These are phyloP conservation scores for Pipistrellus kuhlii DNA, from an alignment of 2,797 vertebrate species.

Conservation along the genomic window DNA sequence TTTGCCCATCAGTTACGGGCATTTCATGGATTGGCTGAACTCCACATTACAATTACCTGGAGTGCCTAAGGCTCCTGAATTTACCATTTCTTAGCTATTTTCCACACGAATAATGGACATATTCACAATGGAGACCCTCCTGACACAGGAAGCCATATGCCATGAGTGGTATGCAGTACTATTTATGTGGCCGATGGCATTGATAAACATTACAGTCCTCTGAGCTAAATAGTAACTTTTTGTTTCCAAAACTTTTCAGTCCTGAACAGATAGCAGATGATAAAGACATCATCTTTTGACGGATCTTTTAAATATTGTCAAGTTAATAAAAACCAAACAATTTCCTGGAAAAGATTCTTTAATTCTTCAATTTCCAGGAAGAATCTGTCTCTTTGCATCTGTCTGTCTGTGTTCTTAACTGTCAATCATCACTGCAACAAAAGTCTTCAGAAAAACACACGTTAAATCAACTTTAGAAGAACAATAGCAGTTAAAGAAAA, in stretches of 20 bases:
- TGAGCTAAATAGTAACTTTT: background rate
- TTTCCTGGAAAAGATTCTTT: conserved; percentile 7
- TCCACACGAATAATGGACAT: background rate
- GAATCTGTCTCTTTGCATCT: background rate
- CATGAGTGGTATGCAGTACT: background rate
- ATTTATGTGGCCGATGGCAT: background rate
- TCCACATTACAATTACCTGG: background rate
- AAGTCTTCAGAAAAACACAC: conserved; percentile 22
- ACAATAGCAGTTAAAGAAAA: background rate
- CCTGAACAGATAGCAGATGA: background rate
- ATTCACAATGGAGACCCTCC: background rate
- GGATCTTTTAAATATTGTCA: background rate
- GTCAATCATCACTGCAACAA: background rate
- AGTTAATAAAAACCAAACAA: conserved; percentile 34
- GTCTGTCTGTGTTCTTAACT: background rate
- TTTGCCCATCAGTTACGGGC: background rate
- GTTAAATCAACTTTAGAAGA: background rate
- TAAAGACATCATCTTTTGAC: background rate
- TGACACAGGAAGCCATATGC: background rate
- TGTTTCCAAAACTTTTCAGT: conserved; percentile 32
- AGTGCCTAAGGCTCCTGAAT: background rate
- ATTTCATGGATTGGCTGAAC: background rate
- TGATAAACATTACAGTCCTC: background rate
- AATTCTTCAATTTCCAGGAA: conserved; percentile 23
- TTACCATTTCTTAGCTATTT: background rate